Evolutionary conservation across 2,888 invertebrate species (phyloP).

Genomic region (Hoplodrina blanda): DNA sequence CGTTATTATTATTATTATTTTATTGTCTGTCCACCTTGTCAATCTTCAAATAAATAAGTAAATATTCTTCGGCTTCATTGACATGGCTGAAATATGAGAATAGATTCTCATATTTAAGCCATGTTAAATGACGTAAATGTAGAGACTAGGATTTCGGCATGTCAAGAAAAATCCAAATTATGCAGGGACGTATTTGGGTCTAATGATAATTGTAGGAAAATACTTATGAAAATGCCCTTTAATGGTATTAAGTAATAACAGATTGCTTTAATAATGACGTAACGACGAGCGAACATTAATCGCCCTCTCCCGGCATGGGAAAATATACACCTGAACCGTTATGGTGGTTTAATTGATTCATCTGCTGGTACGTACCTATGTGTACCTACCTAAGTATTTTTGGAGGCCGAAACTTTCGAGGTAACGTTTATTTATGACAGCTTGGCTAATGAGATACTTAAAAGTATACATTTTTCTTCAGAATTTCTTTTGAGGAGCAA

Average conservation of each 20-base stretch:
- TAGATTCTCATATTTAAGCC: too few relatives aligned
- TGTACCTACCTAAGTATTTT: constrained; percentile 13
- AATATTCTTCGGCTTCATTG: too few relatives aligned
- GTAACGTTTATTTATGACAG: constrained; percentile 12
- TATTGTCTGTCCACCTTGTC: too few relatives aligned
- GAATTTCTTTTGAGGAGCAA: background rate
- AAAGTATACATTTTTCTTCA: background rate
- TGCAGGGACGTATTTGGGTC: background rate
- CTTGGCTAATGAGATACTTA: constrained; percentile 18
- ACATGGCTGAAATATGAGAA: too few relatives aligned
- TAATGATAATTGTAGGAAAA: constrained; percentile 39
- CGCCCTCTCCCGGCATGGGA: constrained; percentile 43
- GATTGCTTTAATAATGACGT: constrained; percentile 47
- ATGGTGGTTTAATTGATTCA: constrained; percentile 43
- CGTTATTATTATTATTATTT: too few relatives aligned
- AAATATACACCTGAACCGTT: constrained; percentile 50
- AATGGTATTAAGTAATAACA: constrained; percentile 48
- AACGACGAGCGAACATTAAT: constrained; percentile 48
- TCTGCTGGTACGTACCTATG: constrained; percentile 9
- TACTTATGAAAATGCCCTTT: constrained; percentile 22
- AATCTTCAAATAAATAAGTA: too few relatives aligned
- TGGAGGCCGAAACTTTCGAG: constrained; percentile 10
- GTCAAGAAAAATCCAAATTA: too few relatives aligned
- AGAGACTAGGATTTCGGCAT: too few relatives aligned
- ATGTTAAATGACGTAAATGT: too few relatives aligned